A percentile compares a stretch with the other conserved stretches of the same genome.
phyloP scores from a whole-genome alignment of 2,797 vertebrate species.

The Scomberomorus guttatus region DNA sequence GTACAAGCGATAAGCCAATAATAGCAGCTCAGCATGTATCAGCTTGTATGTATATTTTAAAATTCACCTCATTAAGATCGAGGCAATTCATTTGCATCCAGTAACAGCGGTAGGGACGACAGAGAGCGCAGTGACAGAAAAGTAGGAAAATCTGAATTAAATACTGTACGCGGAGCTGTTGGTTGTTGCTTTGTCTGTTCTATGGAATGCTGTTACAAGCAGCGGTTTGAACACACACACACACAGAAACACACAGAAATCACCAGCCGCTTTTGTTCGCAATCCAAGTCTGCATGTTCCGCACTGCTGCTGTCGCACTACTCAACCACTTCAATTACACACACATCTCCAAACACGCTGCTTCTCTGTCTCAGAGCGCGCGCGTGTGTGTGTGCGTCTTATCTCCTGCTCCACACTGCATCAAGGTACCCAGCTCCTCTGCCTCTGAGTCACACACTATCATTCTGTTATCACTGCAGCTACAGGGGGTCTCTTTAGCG shows the following conservation, averaged over 20 bases:
- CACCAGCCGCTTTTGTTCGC: conserved; percentile 28
- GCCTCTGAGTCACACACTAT: conserved; percentile 58
- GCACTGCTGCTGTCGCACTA: conserved; percentile 41
- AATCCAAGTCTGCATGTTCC: conserved; percentile 36
- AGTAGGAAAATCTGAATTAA: conserved; percentile 1
- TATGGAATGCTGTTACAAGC: conserved; percentile 9
- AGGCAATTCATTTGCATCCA: not conserved
- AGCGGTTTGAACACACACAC: conserved; percentile 27
- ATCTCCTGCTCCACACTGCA: conserved; percentile 68
- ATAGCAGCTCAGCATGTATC: not conserved
- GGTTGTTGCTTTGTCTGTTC: conserved; percentile 14
- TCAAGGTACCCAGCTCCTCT: conserved; percentile 56
- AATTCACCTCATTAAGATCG: conserved; percentile 9
- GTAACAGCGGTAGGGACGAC: not conserved
- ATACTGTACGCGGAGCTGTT: not conserved
- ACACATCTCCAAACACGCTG: conserved; percentile 38
- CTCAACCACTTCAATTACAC: conserved; percentile 53
- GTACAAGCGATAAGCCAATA: not conserved
- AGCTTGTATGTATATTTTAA: conserved; percentile 23
- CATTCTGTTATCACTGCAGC: conserved; percentile 74
- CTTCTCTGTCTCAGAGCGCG: conserved; percentile 53
- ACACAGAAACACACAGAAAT: conserved; percentile 10
- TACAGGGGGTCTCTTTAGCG: conserved; percentile 68
- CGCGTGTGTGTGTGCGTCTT: conserved; percentile 35
- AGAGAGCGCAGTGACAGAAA: not conserved